Evolutionary conservation across 2,888 invertebrate species (phyloP), one percentile per base, ranked within the genome.

Genomic region (Acanthoscelides obtectus): DNA sequence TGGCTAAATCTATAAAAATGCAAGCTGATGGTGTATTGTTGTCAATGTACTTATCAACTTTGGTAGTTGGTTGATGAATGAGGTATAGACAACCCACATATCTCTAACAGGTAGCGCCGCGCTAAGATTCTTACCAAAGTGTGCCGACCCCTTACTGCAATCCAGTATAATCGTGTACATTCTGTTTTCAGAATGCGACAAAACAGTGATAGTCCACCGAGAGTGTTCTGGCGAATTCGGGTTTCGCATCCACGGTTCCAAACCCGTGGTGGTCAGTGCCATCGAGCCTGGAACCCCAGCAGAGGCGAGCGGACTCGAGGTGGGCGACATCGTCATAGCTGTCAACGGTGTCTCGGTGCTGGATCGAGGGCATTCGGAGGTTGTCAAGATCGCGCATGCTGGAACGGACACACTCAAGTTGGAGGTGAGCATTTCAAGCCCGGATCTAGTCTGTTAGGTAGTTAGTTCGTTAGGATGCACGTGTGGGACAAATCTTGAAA

Each of bases 241-340:
- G 19, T 97, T 98, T 85, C 91, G 98, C 74, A 97, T 98, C 81
- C 96, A 97, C 80, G 97, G 97, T 22, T 95, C 96, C 72, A 94
- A 95, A 81, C 98, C 98, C 0, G 97, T 97, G n/a, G 96, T 97
- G 19, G 96, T 98, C 25, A 97, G 97, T 2, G 96, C 96, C 21
- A 96, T 98, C 77, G 97, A 97, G 86, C 93, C 94, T 63, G 96
- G 95, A 77, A 97, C 97, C 0, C 96, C 97, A 0, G 97, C 98
- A 0, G 97, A 97, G 85, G 92, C 90, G 71, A 96, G 95, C 3
- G 97, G 97, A 0, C 87, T 98, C 70, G 95, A 96, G 88, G 95
- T 97, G 67, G 98, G 98, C 25, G 98, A 98, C 83, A 96, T 98
- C 75, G 93, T 98, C 66, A 92, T 97, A 83, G 92, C 94, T 76